phyloP scores from a whole-genome alignment of 2,888 invertebrate genomes.

The Cepaea hortensis region DNA sequence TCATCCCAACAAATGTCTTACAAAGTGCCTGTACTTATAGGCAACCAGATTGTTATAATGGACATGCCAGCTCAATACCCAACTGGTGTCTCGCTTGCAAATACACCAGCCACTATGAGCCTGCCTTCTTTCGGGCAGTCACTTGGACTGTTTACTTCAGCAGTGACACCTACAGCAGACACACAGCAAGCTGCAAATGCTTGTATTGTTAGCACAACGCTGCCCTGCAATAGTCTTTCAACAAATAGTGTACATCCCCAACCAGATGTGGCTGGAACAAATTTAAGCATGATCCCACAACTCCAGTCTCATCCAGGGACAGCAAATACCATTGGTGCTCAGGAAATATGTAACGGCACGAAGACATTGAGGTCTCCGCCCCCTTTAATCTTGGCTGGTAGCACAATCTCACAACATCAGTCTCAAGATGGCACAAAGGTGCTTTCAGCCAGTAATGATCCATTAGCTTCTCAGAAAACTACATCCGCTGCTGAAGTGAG shows the following conservation, averaged over 20 bases:
- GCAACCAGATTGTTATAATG: conserved; percentile 25
- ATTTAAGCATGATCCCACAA: not conserved
- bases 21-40: conserved; percentile 20
- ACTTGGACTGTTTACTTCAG: not conserved
- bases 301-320: not conserved
- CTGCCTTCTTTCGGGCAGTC: not conserved
- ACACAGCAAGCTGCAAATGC: not conserved
- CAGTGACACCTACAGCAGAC: not conserved
- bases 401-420: not conserved
- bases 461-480: not conserved
- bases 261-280: not conserved
- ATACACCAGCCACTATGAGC: not conserved
- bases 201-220: not conserved
- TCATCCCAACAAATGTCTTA: not conserved
- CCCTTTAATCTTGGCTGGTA: not conserved
- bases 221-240: no score
- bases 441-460: not conserved
- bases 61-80: not conserved
- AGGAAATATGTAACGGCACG: not conserved
- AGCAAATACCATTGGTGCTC: no score
- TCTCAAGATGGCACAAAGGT: not conserved
- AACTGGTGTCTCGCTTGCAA: not conserved
- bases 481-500: no score
- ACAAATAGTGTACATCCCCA: not conserved
- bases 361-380: not conserved